These are phyloP conservation scores for Trachelus iudaicus DNA, from an alignment of 2,888 invertebrate species.

Conservation along the genomic window DNA sequence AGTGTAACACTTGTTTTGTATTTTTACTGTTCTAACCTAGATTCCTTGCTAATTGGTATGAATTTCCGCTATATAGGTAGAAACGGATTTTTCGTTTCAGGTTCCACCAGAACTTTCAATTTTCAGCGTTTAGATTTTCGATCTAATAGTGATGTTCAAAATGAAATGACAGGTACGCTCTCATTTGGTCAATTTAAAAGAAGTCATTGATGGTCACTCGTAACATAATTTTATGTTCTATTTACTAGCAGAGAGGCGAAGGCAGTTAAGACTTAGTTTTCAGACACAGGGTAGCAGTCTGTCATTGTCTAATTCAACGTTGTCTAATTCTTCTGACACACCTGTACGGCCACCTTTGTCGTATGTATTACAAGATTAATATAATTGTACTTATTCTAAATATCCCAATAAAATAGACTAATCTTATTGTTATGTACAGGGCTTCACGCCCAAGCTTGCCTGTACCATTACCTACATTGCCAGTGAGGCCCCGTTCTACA, in stretches of 20 bases:
- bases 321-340: constrained; percentile 65
- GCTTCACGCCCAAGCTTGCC: constrained; percentile 59
- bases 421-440: constrained; percentile 32
- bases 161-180: constrained; percentile 58
- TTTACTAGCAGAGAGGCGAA: constrained; percentile 68
- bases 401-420: neutral
- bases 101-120: constrained; percentile 55
- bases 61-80: neutral
- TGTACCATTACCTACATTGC: constrained; percentile 59
- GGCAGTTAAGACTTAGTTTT: constrained; percentile 72
- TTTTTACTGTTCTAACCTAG: neutral
- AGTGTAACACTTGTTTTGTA: neutral
- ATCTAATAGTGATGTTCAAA: constrained; percentile 59
- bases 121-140: constrained; percentile 61
- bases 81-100: constrained; percentile 33
- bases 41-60: neutral
- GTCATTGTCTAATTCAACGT: constrained; percentile 64
- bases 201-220: neutral
- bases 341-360: constrained; percentile 49
- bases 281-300: constrained; percentile 66
- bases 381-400: constrained; percentile 5
- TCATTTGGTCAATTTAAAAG: neutral
- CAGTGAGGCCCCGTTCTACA: constrained; percentile 52
- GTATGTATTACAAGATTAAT: constrained; percentile 32
- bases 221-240: constrained; percentile 6